Base-by-base conservation (phyloP, 2,797 vertebrate genomes). In the Etheostoma perlongum region DNA sequence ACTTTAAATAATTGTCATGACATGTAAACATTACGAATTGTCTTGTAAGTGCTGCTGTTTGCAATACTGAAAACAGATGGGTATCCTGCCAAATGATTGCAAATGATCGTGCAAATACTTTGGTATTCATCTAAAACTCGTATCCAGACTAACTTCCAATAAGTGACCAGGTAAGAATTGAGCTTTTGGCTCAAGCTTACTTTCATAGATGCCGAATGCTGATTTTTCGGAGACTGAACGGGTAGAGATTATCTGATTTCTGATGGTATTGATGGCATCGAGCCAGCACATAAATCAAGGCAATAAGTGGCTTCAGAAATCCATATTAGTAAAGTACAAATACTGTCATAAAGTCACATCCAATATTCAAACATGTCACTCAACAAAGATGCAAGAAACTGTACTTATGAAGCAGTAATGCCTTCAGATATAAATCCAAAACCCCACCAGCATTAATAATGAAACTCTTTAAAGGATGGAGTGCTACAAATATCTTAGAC, bases 241-340 rank as follows among this genome's bases (percentile, higher is more conserved):
- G 16, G 51, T 19, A 25, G 40, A 67, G 59, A 78, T 61, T 46
- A 76, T 73, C 66, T 57, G 63, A 81, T 78, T 74, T 64, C 44
- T 78, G 51, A 61, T 44, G 25, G 49, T 52, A 80, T 73, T 6
- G 53, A 79, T 10, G 19, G 30, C 48, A 78, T 87, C 4, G 57
- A 78, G 21, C 27, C 42, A 46, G 30, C 30, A 53, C 27, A 67
- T 40, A 57, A 74, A 75, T 21, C 19, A 44, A 27, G 57, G 19
- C 55, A 72, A 78, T 19, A 44, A 46, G 74, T 63, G 64, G 52
- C 23, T 79, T 58, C 47, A 72, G 46, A 71, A 73, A 85, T 83
- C 79, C 60, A 85, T 82, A 68, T 74, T 30, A 58, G 3, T 58
- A 55, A 79, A 73, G 23, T 13, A 59, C 27, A 74, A 58, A 49